phyloP scores from a whole-genome alignment of 1,140 invertebrate species.

The Cryptotermes secundus region DNA sequence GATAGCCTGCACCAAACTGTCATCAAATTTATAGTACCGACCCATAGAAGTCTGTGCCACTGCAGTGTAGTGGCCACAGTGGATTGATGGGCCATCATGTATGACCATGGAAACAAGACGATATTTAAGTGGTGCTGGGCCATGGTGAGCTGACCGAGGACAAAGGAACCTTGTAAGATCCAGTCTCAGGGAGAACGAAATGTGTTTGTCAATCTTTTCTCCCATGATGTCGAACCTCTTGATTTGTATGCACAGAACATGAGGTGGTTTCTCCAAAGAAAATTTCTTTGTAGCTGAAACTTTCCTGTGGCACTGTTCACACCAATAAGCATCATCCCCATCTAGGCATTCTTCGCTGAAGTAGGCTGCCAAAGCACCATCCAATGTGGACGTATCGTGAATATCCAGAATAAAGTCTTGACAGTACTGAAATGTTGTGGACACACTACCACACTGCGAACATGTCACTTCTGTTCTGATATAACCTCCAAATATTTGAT shows the following conservation, averaged over 20 bases:
- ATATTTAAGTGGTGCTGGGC: slow-evolving; percentile 59
- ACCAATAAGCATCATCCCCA: slow-evolving; percentile 85
- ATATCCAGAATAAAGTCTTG: slow-evolving; percentile 92
- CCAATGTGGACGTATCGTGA: slow-evolving; percentile 74
- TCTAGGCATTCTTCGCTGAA: slow-evolving; percentile 81
- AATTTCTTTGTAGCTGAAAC: slow-evolving; percentile 92
- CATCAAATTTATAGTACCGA: slow-evolving; percentile 86
- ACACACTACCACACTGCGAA: slow-evolving; percentile 76
- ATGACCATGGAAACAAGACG: slow-evolving; percentile 91
- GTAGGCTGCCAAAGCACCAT: slow-evolving; percentile 78
- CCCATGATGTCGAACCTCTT: slow-evolving; percentile 71
- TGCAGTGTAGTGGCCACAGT: slow-evolving; percentile 97
- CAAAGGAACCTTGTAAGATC: slow-evolving; percentile 66
- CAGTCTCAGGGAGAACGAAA: slow-evolving; percentile 67
- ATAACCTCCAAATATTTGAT: slow-evolving; percentile 95
- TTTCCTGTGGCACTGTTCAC: slow-evolving; percentile 89
- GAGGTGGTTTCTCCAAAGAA: slow-evolving; percentile 84
- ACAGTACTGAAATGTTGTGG: slow-evolving; percentile 88
- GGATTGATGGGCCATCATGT: slow-evolving; percentile 91
- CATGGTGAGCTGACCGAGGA: slow-evolving; percentile 51
- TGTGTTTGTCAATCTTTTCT: slow-evolving; percentile 68
- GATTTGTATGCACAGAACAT: slow-evolving; percentile 90
- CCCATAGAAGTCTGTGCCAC: slow-evolving; percentile 79
- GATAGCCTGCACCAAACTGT: slow-evolving; percentile 67
- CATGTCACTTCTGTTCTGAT: slow-evolving; percentile 87